A percentile compares a stretch with the other conserved stretches of the same genome.
These are phyloP conservation scores for Diplosoma virens DNA, from an alignment of 23 tunicate genomes.

Conservation along the genomic window DNA sequence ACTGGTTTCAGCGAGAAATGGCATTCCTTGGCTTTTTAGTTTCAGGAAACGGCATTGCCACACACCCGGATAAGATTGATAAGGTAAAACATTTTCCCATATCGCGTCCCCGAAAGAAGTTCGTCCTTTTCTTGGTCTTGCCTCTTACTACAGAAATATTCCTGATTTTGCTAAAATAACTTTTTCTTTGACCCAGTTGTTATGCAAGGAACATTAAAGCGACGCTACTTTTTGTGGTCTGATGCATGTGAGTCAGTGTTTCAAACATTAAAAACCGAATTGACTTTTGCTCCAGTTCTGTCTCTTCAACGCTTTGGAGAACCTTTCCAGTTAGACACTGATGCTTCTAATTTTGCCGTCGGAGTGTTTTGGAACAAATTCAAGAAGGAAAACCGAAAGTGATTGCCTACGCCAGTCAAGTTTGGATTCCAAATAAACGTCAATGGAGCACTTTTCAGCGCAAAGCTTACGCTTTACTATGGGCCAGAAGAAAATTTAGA, in stretches of 20 bases:
- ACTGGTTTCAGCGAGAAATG: neutral
- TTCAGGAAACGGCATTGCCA: neutral
- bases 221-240: neutral
- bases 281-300: constrained; percentile 24
- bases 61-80: constrained; percentile 18
- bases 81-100: constrained; percentile 19
- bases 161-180: constrained; percentile 16
- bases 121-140: constrained; percentile 35
- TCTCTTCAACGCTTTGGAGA: constrained; percentile 6
- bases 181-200: neutral
- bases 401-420: constrained; percentile 24
- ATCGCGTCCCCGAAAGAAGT: constrained; percentile 13
- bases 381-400: constrained; percentile 11
- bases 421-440: neutral
- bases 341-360: constrained; percentile 32
- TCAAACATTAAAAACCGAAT: neutral
- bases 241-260: constrained; percentile 31
- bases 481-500: neutral
- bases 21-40: neutral
- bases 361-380: constrained; percentile 28
- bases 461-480: neutral
- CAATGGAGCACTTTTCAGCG: neutral
- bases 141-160: constrained; percentile 31
- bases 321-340: constrained; percentile 16
- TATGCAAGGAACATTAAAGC: neutral